Conservation (phyloP, 2,113 vertebrate species). For the Apteryx mantelli region DNA sequence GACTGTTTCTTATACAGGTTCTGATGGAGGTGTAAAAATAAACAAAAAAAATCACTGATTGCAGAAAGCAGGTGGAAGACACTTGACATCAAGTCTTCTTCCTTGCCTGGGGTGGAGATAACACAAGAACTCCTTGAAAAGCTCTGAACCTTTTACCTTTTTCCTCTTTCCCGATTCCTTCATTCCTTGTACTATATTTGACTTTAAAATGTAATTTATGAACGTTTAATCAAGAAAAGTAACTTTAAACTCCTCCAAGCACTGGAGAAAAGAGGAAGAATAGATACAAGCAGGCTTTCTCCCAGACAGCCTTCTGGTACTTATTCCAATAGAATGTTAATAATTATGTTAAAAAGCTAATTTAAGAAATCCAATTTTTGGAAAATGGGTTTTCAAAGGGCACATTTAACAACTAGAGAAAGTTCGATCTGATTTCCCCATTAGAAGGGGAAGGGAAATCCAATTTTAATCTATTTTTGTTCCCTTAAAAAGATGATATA, state of each 20-base stretch:
- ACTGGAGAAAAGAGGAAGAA: neutral
- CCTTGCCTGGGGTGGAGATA: neutral
- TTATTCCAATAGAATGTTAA: constrained; percentile 58
- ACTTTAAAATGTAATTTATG: constrained; percentile 10
- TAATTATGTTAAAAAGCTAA: constrained; percentile 73
- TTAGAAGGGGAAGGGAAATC: constrained; percentile 62
- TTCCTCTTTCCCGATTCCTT: neutral
- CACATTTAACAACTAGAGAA: constrained; percentile 62
- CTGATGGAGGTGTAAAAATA: neutral
- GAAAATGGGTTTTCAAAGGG: constrained; percentile 74
- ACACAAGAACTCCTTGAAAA: neutral
- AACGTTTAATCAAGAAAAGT: neutral
- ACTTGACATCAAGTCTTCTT: accelerated
- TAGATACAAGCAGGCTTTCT: neutral
- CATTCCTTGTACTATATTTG: neutral
- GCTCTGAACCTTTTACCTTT: neutral
- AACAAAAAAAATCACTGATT: accelerated
- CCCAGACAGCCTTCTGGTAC: constrained; percentile 5
- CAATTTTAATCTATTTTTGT: constrained; percentile 69
- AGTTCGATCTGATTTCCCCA: constrained; percentile 62
- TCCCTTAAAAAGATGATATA: constrained; percentile 42
- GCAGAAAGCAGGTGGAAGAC: neutral
- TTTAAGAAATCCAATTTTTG: constrained; percentile 69
- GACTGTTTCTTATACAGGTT: neutral
- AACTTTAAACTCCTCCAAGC: neutral